Conservation (phyloP, 2,797 vertebrate species). For the Staurois parvus region DNA sequence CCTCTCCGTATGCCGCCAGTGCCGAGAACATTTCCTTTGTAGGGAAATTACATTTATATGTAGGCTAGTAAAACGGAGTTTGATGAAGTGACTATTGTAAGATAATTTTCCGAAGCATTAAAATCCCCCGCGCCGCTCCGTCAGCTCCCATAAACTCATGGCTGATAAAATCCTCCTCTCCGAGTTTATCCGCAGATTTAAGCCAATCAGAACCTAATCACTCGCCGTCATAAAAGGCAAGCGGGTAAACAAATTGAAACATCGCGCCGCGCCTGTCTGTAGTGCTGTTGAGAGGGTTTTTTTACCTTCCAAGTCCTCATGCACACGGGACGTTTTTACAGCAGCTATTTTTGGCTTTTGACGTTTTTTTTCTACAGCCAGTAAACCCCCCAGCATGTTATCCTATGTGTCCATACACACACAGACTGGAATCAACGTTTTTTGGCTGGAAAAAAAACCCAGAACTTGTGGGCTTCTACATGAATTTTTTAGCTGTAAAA, state of each 20-base stretch:
- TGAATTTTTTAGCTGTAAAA: too few species aligned
- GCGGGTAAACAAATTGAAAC: constrained; percentile 21
- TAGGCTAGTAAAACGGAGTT: constrained; percentile 49
- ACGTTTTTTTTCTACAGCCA: too few species aligned
- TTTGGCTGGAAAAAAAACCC: too few species aligned
- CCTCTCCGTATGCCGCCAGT: neutral
- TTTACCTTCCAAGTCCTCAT: too few species aligned
- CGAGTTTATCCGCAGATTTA: constrained; percentile 43
- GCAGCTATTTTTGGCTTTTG: too few species aligned
- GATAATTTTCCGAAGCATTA: constrained; percentile 43
- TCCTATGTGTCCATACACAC: too few species aligned
- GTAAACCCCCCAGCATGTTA: too few species aligned
- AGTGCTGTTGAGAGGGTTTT: neutral
- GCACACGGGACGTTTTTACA: too few species aligned
- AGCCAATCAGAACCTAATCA: constrained; percentile 45
- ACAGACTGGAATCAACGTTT: too few species aligned
- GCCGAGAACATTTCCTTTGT: constrained; percentile 17
- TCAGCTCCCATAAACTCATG: constrained; percentile 24
- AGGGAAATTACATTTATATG: constrained; percentile 43
- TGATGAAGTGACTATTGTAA: constrained; percentile 42
- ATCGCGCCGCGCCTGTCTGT: neutral
- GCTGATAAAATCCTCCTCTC: constrained; percentile 36
- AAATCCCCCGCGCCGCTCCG: constrained; percentile 15
- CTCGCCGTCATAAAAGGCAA: constrained; percentile 5
- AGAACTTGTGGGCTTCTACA: too few species aligned